A percentile compares a stretch with the other conserved stretches of the same genome.
Evolutionary conservation across 2,113 vertebrate species (phyloP).

Genomic region (Larimichthys polyactis): DNA sequence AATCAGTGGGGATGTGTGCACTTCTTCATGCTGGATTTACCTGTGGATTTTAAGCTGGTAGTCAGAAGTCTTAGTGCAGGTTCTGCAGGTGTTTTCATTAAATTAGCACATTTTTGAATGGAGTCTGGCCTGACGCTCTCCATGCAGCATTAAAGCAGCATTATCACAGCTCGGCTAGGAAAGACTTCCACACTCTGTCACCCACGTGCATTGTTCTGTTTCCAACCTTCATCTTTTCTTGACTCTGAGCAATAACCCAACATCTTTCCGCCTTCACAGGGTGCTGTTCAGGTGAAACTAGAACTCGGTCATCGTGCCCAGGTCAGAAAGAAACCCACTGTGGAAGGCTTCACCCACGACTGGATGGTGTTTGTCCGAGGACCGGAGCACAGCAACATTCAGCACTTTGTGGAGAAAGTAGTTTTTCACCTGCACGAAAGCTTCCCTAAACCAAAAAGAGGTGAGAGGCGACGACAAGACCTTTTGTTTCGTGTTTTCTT

Average conservation of each 20-base stretch:
- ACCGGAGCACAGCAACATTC: constrained; percentile 97
- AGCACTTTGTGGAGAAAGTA: constrained; percentile 99
- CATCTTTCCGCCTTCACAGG: constrained; percentile 76
- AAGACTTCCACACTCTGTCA: not conserved
- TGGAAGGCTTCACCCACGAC: constrained; percentile 98
- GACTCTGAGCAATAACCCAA: not conserved
- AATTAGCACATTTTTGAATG: not conserved
- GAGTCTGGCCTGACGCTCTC: not conserved
- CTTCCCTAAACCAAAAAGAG: constrained; percentile 98
- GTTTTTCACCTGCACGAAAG: constrained; percentile 99
- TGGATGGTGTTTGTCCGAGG: constrained; percentile 99
- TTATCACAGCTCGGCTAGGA: no score
- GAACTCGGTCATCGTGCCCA: constrained; percentile 98
- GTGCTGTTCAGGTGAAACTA: constrained; percentile 98
- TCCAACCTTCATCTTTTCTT: not conserved
- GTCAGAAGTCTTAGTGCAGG: not conserved
- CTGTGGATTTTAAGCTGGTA: not conserved
- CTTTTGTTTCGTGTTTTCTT: not conserved
- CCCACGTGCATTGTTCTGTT: not conserved
- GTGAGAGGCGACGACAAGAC: constrained; percentile 67
- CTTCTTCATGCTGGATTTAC: not conserved
- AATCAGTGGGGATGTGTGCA: not conserved
- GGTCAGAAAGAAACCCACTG: constrained; percentile 96
- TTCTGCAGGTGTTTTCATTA: not conserved
- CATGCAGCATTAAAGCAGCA: not conserved